Evolutionary conservation across 2,113 vertebrate genomes (phyloP), one percentile per base, ranked within the genome.

Genomic region (Symphodus melops): DNA sequence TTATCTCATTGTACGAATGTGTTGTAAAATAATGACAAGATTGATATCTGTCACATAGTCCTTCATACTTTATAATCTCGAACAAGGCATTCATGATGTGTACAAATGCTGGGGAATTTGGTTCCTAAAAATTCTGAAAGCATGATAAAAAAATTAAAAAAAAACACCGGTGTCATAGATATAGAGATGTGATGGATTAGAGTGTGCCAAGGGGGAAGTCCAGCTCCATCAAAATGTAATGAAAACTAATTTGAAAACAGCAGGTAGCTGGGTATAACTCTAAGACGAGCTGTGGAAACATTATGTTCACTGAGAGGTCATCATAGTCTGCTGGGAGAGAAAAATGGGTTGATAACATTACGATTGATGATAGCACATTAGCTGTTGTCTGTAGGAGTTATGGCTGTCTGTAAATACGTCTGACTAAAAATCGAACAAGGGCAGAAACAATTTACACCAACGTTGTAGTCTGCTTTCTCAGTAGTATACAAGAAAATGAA

Each of bases 171-270:
- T 86, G 86, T 77, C 77, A 85, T 44, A 55, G 81, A 79, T 70
- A 68, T 68, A 69, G 61, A 59, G 74, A 73, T 60, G 44, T 92
- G 89, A 93, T 93, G 82, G 89, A 92, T 93, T 84, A 79, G 48
- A 71, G 68, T 48, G 65, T 68, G 83, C 85, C 41, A 70, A 74
- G 85, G 84, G 87, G 89, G 87, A 88, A 86, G 90, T 88, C 83
- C 87, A 68, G 81, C 19, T 86, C 77, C 82, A 79, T 88, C 89
- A 88, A 83, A 86, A 82, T 86, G 68, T 90, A 89, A 90, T 90
- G 83, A 90, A 91, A 93, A 88, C 80, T 90, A 89, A 92, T 90
- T 77, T 86, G 75, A 88, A 91, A 88, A 79, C 75, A 89, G 77
- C 76, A 83, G 71, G 82, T 52, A 81, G 82, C 73, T 57, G 74